A percentile compares a stretch with the other conserved stretches of the same genome.
These are phyloP conservation scores for Colinus virginianus DNA, from an alignment of 2,113 vertebrate genomes.

Conservation along the genomic window DNA sequence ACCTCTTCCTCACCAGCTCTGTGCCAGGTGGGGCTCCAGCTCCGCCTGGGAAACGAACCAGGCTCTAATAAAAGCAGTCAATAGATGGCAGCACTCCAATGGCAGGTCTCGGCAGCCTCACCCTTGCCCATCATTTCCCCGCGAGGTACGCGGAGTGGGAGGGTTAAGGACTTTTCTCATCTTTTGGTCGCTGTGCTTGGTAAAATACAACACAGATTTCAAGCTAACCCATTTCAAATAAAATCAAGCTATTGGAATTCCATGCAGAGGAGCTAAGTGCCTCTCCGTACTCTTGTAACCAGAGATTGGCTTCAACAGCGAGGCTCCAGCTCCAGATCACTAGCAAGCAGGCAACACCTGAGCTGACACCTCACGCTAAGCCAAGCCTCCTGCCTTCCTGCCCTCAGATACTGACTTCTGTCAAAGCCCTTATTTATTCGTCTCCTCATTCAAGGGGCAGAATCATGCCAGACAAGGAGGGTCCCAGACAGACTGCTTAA, in stretches of 20 bases:
- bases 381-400: background rate
- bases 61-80: slow-evolving; percentile 18
- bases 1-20: background rate
- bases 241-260: background rate
- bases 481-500: background rate
- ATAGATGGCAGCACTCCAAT: slow-evolving; percentile 56
- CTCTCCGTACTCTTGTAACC: background rate
- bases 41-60: background rate
- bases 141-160: background rate
- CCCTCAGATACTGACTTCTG: background rate
- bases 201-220: background rate
- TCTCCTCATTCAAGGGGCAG: background rate
- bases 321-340: background rate
- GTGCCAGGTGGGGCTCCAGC: background rate
- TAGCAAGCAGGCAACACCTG: background rate
- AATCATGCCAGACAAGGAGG: background rate
- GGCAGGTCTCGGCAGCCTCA: background rate
- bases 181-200: background rate
- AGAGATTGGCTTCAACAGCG: background rate
- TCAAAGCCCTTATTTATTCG: background rate
- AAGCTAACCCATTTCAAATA: background rate
- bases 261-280: background rate
- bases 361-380: background rate
- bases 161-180: background rate
- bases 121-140: background rate